Evolutionary conservation across 2,797 vertebrate species (phyloP), one percentile per base, ranked within the genome.

Genomic region (Clarias pachynema): DNA sequence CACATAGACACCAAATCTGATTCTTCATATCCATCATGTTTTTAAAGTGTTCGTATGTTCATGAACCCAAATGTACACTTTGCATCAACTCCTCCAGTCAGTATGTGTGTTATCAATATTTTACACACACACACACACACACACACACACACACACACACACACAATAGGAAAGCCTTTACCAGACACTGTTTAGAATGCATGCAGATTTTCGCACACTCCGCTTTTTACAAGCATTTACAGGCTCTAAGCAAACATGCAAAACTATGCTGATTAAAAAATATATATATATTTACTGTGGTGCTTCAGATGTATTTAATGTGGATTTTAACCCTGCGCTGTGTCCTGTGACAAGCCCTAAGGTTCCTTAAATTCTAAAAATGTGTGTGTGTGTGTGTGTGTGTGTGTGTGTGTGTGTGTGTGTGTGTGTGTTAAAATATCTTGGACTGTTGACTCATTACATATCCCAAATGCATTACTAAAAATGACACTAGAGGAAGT

Each of bases 181-280:
- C 4, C 56, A 0, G 63, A 74, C 18, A 37, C 24, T 59, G 16
- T 74, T 79, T 88, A 75, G 37, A 24, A 59, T 10, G 18, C 62
- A 80, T 31, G 3, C 84, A 85, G 81, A 37, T 77, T 81, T 85
- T 78, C 59, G 20, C 70, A 69, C 3, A 49, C 68, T n/a, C 59
- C 0, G 59, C 22, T 40, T 15, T 78, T 18, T 78, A 53, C 37
- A 74, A 62, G 63, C 40, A 57, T 75, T 56, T 53, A 22, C 74
- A 34, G 53, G 5, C 29, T 22, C 9, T 18, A 57, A 22, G 82
- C 18, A 15, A 63, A 66, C 31, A 59, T 82, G 29, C 18, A 7
- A 34, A 20, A 3, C 9, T 60, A 6, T 14, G 12, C 18, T 24
- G 29, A 77, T 37, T 79, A n/a, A n/a, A n/a, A n/a, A n/a, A n/a